phyloP scores from a whole-genome alignment of 2,797 vertebrate genomes.

The Brachyrhaphis roseni region DNA sequence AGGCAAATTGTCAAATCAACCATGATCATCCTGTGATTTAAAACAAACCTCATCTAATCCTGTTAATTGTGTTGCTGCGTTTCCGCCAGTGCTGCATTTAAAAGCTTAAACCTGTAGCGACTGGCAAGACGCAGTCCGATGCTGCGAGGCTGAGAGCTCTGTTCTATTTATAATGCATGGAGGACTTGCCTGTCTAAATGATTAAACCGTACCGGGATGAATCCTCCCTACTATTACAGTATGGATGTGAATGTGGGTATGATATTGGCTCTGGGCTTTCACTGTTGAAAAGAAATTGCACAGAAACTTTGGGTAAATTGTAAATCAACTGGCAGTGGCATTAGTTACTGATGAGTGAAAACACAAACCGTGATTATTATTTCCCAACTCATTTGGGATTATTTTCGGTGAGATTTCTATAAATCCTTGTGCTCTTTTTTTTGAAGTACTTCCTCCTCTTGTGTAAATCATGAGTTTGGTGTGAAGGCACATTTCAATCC shows the following conservation, averaged over 20 bases:
- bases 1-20: conserved; percentile 33
- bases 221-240: conserved; percentile 65
- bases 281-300: conserved; percentile 9
- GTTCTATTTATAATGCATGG: conserved; percentile 75
- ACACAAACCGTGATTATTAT: background rate
- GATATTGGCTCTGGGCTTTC: conserved; percentile 42
- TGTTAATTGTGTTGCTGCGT: conserved; percentile 12
- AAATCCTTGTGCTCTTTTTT: background rate
- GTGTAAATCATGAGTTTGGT: background rate
- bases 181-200: conserved; percentile 72
- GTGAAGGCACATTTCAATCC: background rate
- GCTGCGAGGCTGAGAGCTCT: conserved; percentile 58
- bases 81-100: conserved; percentile 13
- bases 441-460: background rate
- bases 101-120: conserved; percentile 48
- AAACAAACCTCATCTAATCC: conserved; percentile 14
- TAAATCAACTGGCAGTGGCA: background rate
- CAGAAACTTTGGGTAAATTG: background rate
- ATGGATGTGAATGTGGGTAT: conserved; percentile 57
- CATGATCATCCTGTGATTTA: conserved; percentile 14
- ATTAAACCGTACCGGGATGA: conserved; percentile 75
- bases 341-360: background rate
- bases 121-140: conserved; percentile 49
- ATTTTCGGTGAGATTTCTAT: background rate
- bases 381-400: background rate